Evolutionary conservation across 2,888 invertebrate genomes (phyloP).

Genomic region (Drosophila pegasa): DNA sequence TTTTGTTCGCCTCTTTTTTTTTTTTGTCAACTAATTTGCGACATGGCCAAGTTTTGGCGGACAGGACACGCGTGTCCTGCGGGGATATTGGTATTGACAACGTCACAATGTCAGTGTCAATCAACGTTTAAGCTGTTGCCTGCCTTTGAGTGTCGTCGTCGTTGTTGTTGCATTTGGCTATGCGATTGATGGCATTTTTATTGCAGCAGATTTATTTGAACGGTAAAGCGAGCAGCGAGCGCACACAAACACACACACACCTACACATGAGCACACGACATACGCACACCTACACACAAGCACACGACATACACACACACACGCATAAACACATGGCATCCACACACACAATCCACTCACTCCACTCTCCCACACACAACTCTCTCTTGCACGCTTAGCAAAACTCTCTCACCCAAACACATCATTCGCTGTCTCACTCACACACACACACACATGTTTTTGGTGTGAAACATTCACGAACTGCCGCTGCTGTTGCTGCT

Average conservation of each 20-base stretch:
- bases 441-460: conserved; percentile 11
- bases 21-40: conserved; percentile 46
- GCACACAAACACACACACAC: conserved; percentile 22
- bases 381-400: conserved; percentile 4
- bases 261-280: not conserved
- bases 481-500: conserved; percentile 36
- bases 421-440: not conserved
- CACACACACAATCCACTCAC: too few species aligned
- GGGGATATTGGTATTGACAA: conserved; percentile 47
- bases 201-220: conserved; percentile 69
- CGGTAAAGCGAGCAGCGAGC: conserved; percentile 42
- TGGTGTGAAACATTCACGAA: conserved; percentile 50
- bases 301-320: too few species aligned
- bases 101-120: conserved; percentile 79
- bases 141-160: conserved; percentile 18
- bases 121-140: conserved; percentile 70
- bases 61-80: conserved; percentile 25
- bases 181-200: conserved; percentile 73
- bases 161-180: conserved; percentile 43
- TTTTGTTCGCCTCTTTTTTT: not conserved
- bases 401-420: conserved; percentile 12
- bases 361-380: conserved; percentile 5
- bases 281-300: too few species aligned
- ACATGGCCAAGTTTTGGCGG: conserved; percentile 26
- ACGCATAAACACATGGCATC: too few species aligned